Evolutionary conservation across 2,113 vertebrate species (phyloP).

Genomic region (Myrmophylax atrothorax): DNA sequence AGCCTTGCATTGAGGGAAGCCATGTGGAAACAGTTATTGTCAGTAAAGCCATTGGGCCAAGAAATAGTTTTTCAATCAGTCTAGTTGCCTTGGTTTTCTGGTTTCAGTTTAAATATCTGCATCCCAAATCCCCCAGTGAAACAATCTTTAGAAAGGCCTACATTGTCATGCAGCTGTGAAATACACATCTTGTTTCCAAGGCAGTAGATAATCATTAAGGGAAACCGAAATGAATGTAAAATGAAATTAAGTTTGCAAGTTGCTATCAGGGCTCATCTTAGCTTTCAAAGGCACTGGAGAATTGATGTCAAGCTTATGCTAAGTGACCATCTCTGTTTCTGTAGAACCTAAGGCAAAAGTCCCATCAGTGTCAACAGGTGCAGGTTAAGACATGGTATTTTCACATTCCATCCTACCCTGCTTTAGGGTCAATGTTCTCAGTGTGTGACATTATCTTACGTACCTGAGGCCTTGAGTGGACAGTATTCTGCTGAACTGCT

Average conservation of each 20-base stretch:
- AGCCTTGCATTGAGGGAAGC: neutral
- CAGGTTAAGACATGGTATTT: neutral
- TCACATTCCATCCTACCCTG: neutral
- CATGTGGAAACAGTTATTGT: neutral
- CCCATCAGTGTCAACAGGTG: neutral
- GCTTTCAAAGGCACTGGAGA: neutral
- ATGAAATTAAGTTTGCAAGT: neutral
- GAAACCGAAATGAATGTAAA: neutral
- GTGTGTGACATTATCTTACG: neutral
- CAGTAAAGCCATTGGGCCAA: neutral
- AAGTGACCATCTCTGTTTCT: neutral
- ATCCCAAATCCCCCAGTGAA: neutral
- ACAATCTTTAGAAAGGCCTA: neutral
- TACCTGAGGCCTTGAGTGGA: neutral
- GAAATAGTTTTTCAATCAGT: neutral
- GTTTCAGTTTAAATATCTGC: neutral
- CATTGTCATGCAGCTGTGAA: neutral
- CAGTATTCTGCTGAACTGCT: neutral
- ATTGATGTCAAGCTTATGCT: neutral
- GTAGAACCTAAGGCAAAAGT: neutral
- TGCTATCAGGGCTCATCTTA: neutral
- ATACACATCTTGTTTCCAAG: neutral
- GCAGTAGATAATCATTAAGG: neutral
- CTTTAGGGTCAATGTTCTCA: rapidly evolving
- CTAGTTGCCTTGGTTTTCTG: neutral